Evolutionary conservation across 2,797 vertebrate species (phyloP), one percentile per base, ranked within the genome.

Genomic region (Adrianichthys oophorus): DNA sequence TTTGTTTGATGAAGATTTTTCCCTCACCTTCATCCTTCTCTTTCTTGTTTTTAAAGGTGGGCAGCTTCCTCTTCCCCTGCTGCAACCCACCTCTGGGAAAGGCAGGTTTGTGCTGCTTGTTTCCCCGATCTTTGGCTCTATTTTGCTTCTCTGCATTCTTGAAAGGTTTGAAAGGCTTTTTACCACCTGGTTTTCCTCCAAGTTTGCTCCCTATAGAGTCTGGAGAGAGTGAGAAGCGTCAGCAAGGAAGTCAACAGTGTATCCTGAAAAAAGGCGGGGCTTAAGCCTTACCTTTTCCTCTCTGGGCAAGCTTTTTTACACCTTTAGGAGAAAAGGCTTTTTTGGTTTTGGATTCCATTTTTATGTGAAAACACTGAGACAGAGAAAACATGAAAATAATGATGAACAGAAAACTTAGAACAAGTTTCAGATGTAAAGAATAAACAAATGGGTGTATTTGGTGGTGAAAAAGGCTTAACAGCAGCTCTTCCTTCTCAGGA

Each of bases 261-360:
- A 4, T 23, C 3, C 15, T 8, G 1, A 21, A 19, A n/a, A 19
- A 21, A 14, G 19, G 21, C 21, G 12, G 13, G 19, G 19, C 15
- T 2, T 5, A 19, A 0, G 3, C 4, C 43, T 86, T 64, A 90
- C 92, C 90, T 76, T 91, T 91, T 52, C 85, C 81, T 77, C 88
- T 92, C 50, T 78, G 85, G 24, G 61, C 26, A 1, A 82, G 21
- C 51, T 83, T 89, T 62, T 88, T 91, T 5, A 81, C 89, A 26
- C 67, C 72, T 84, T 83, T 90, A 3, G 79, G 75, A 12, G 76
- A 79, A 42, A 87, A 87, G 0, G 15, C 7, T 45, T 90, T 91
- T 66, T 80, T 85, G 15, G 85, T 67, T 84, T 89, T 92, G 26
- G 75, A 67, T 59, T 92, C 90, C 91, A 93, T 93, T 15, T 65